These are phyloP conservation scores for Heteronetta atricapilla DNA, from an alignment of 2,113 vertebrate species.

Conservation along the genomic window DNA sequence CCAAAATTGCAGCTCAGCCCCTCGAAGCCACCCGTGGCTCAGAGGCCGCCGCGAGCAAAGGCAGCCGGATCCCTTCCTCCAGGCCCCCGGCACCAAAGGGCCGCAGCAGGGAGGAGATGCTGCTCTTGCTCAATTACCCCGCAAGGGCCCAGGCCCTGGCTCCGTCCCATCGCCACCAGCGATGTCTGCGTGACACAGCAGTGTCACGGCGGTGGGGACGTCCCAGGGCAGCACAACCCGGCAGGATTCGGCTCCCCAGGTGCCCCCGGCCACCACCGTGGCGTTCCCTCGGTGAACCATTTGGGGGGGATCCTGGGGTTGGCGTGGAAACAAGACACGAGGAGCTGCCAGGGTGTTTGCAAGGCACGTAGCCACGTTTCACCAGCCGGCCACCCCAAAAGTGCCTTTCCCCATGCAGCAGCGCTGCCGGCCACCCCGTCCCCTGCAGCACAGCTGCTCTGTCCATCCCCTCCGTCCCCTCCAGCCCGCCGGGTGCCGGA, in stretches of 20 bases:
- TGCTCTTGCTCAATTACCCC: background rate
- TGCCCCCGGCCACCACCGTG: fast-evolving
- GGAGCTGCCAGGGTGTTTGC: fast-evolving
- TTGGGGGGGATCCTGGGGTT: background rate
- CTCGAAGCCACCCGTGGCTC: background rate
- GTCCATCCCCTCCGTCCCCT: background rate
- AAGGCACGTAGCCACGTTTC: background rate
- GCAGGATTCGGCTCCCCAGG: background rate
- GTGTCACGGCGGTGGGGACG: background rate
- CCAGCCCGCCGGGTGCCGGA: background rate
- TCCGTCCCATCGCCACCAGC: fast-evolving
- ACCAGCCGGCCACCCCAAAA: background rate
- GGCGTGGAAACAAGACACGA: background rate
- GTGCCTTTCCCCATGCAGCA: background rate
- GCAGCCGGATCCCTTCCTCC: background rate
- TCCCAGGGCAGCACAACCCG: fast-evolving
- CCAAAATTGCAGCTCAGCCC: background rate
- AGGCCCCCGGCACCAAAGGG: background rate
- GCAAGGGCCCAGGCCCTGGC: background rate
- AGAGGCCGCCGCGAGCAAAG: background rate
- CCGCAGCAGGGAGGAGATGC: background rate
- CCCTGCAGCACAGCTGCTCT: fast-evolving
- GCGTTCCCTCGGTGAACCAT: background rate
- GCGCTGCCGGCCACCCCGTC: fast-evolving
- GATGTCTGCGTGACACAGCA: fast-evolving